A percentile compares a stretch with the other conserved stretches of the same genome.
Conservation (phyloP, 2,797 vertebrate species). For the Hafferia zeledoni region DNA sequence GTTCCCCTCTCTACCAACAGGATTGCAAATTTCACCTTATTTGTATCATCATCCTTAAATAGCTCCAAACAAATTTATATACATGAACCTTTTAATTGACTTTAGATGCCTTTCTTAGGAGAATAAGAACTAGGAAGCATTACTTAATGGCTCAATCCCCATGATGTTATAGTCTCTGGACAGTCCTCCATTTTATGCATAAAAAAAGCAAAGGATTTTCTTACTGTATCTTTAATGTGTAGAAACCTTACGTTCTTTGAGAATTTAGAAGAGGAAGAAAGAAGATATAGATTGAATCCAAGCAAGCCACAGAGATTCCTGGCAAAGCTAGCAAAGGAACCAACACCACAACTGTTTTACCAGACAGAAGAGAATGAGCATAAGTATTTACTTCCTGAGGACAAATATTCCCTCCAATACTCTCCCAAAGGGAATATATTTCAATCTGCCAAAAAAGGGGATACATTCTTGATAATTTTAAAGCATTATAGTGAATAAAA, state of each 20-base stretch:
- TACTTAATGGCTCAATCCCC: conserved; percentile 21
- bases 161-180: background rate
- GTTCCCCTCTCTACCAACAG: background rate
- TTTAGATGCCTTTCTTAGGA: conserved; percentile 10
- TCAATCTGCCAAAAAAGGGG: background rate
- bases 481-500: background rate
- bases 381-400: background rate
- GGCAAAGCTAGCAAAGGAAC: background rate
- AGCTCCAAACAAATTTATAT: conserved; percentile 10
- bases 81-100: conserved; percentile 22
- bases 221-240: background rate
- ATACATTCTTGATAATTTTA: background rate
- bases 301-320: background rate
- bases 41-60: background rate
- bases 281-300: background rate
- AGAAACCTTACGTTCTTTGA: background rate
- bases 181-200: background rate
- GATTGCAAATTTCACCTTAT: background rate
- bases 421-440: background rate
- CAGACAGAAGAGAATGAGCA: background rate
- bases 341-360: background rate
- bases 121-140: conserved; percentile 3
- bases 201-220: background rate
- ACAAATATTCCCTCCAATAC: background rate
- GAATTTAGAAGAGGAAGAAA: background rate